Evolutionary conservation across 1,140 invertebrate genomes (phyloP).

Genomic region (Pseudomyrmex concolor): DNA sequence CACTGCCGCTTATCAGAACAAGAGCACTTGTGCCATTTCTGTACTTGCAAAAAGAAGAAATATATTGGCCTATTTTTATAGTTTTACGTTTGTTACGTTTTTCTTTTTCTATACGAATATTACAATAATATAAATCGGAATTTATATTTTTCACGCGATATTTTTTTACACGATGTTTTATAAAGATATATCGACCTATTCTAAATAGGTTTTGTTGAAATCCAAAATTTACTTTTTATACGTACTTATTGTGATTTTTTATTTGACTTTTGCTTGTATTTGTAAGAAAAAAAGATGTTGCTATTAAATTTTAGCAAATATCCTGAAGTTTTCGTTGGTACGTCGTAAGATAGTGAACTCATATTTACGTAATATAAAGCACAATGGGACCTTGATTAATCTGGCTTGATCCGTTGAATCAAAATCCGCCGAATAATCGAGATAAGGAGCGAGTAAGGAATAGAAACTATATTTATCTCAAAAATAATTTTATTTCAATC

Average conservation of each 20-base stretch:
- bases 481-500: too few species aligned
- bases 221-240: constrained; percentile 80
- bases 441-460: too few species aligned
- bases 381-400: not conserved
- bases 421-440: too few species aligned
- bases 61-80: constrained; percentile 76
- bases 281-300: constrained; percentile 64
- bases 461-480: too few species aligned
- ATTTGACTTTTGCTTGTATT: constrained; percentile 67
- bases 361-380: constrained; percentile 51
- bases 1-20: constrained; percentile 24
- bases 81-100: constrained; percentile 72
- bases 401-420: too few species aligned
- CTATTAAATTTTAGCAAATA: constrained; percentile 70
- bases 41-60: constrained; percentile 62
- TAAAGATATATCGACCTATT: constrained; percentile 77
- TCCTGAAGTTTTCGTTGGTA: constrained; percentile 59
- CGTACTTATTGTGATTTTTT: constrained; percentile 70
- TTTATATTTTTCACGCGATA: constrained; percentile 67
- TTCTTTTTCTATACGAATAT: not conserved
- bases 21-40: constrained; percentile 61
- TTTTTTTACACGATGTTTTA: constrained; percentile 70
- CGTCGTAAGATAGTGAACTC: constrained; percentile 51
- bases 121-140: constrained; percentile 66
- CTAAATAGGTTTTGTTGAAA: constrained; percentile 78